phyloP scores from a whole-genome alignment of 1,140 invertebrate genomes.

The Cotesia glomerata region DNA sequence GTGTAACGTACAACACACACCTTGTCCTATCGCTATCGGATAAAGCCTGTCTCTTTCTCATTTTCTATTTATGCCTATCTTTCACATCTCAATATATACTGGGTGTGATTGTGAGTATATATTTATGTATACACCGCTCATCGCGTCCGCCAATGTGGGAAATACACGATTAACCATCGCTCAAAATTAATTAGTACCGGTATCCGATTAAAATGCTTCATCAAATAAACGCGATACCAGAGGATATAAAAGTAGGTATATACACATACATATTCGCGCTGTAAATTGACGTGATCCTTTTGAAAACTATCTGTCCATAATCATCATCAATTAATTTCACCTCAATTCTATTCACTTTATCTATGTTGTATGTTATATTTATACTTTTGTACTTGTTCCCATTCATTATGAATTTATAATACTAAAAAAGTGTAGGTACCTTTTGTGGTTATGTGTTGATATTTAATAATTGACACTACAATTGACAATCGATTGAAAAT shows the following conservation, averaged over 20 bases:
- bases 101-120: background rate
- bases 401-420: too few relatives aligned
- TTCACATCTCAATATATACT: background rate
- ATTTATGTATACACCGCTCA: background rate
- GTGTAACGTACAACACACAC: slow-evolving; percentile 21
- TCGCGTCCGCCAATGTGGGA: slow-evolving; percentile 16
- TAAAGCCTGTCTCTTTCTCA: slow-evolving; percentile 27
- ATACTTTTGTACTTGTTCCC: too few relatives aligned
- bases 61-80: background rate
- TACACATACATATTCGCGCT: background rate
- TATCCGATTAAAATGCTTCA: slow-evolving; percentile 6
- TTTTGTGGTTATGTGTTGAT: too few relatives aligned
- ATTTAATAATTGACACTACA: background rate
- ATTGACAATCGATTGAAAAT: slow-evolving; percentile 7
- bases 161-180: slow-evolving; percentile 23
- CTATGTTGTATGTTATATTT: too few relatives aligned
- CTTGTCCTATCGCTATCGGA: slow-evolving; percentile 11
- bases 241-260: background rate
- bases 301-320: background rate
- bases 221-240: slow-evolving; percentile 2
- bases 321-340: background rate
- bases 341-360: too few relatives aligned
- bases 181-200: slow-evolving; percentile 28
- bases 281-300: slow-evolving; percentile 5
- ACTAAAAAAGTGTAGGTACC: too few relatives aligned